Evolutionary conservation across 2,888 invertebrate species (phyloP).

Genomic region (Heterodera filipjevi): DNA sequence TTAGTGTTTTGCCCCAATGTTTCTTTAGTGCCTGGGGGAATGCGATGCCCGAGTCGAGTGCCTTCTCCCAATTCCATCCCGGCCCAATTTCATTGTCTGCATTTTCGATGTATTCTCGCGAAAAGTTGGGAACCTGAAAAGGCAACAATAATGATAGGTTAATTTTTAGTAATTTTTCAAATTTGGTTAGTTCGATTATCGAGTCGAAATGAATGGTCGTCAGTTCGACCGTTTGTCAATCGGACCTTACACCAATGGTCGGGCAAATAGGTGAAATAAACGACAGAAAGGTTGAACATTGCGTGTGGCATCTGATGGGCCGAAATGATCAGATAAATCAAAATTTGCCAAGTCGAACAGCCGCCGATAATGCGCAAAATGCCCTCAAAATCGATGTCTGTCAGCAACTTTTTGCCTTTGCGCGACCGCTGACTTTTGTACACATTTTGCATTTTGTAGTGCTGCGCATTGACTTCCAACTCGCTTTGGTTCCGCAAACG

Average conservation of each 20-base stretch:
- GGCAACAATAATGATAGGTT: background rate
- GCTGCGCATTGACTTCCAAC: constrained; percentile 37
- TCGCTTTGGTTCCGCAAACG: constrained; percentile 35
- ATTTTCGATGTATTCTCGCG: constrained; percentile 49
- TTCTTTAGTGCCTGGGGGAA: constrained; percentile 49
- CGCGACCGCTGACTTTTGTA: constrained; percentile 36
- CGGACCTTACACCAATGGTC: constrained; percentile 62
- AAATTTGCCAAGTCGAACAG: constrained; percentile 61
- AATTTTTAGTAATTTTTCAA: too few relatives aligned
- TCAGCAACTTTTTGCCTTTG: constrained; percentile 40
- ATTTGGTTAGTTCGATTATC: too few relatives aligned
- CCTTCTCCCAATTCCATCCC: constrained; percentile 60
- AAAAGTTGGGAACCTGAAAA: constrained; percentile 56
- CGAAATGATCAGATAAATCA: constrained; percentile 62
- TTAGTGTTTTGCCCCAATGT: background rate
- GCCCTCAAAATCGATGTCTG: constrained; percentile 65
- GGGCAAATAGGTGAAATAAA: constrained; percentile 65
- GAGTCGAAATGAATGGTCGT: too few relatives aligned
- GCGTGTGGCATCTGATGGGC: constrained; percentile 65
- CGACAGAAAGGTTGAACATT: constrained; percentile 51
- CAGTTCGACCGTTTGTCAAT: too few relatives aligned
- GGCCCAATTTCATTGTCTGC: constrained; percentile 43
- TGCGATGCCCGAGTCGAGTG: constrained; percentile 54
- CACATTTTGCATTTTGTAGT: constrained; percentile 43
- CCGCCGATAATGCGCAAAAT: constrained; percentile 64